These are phyloP conservation scores for Corythornis vintsioides DNA, from an alignment of 2,113 vertebrate genomes.

Conservation along the genomic window DNA sequence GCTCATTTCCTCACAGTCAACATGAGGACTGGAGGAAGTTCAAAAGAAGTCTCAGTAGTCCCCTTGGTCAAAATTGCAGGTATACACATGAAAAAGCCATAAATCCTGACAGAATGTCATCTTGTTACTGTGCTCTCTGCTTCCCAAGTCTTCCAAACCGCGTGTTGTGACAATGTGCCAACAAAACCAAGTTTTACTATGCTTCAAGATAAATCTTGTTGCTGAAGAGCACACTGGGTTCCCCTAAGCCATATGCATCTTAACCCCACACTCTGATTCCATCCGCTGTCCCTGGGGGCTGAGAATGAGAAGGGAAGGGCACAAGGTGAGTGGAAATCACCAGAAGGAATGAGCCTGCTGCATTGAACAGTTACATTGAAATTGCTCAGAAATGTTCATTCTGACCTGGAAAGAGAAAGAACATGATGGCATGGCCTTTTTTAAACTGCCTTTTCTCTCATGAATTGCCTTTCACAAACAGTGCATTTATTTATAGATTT, in stretches of 20 bases:
- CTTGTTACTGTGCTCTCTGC: background rate
- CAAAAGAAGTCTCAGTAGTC: background rate
- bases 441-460: background rate
- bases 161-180: background rate
- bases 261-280: background rate
- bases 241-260: background rate
- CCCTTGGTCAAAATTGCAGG: background rate
- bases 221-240: background rate
- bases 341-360: background rate
- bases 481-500: slow-evolving; percentile 20
- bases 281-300: background rate
- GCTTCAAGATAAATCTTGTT: background rate
- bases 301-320: background rate
- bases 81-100: background rate
- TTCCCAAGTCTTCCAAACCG: background rate
- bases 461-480: background rate
- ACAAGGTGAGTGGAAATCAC: background rate
- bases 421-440: background rate
- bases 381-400: background rate
- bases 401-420: background rate
- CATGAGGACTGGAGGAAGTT: background rate
- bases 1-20: background rate
- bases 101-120: background rate
- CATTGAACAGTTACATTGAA: background rate
- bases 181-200: background rate